Base-by-base conservation (phyloP, 2,888 invertebrate genomes). In the Timandra comae region DNA sequence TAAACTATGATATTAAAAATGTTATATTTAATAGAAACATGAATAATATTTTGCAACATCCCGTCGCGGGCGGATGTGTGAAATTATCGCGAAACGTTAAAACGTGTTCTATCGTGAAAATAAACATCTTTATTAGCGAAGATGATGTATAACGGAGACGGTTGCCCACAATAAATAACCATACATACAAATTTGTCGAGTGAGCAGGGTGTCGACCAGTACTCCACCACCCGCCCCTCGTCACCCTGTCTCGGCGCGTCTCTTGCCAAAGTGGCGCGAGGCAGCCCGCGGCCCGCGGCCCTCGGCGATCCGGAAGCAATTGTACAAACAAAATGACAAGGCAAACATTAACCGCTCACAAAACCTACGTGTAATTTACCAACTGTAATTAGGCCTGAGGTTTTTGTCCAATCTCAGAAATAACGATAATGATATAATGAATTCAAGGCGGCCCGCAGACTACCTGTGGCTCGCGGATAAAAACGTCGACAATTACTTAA, bases 221-320 rank as follows among this genome's bases (percentile, higher is more conserved):
- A n/a, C n/a, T n/a, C n/a, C n/a, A n/a, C n/a, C n/a, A n/a, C n/a
- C n/a, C n/a, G n/a, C n/a, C n/a, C n/a, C n/a, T n/a, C n/a, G n/a
- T n/a, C n/a, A n/a, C n/a, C n/a, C n/a, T n/a, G n/a, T n/a, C n/a
- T n/a, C n/a, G n/a, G n/a, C n/a, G n/a, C n/a, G n/a, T n/a, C n/a
- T n/a, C n/a, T n/a, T n/a, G n/a, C n/a, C n/a, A n/a, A n/a, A n/a
- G n/a, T n/a, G n/a, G n/a, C n/a, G n/a, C n/a, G n/a, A n/a, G n/a
- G n/a, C n/a, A n/a, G n/a, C n/a, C n/a, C n/a, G n/a, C n/a, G n/a
- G n/a, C 16, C 16, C 16, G 3, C 16, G 42, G 43, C 47, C 47
- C 47, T 47, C 39, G 49, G 19, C 7, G 41, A 29, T 21, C 31
- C 46, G 43, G 47, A 50, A 47, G 42, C 38, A 34, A 43, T 47